Conservation (phyloP, 2,113 vertebrate genomes). For the Equus quagga region DNA sequence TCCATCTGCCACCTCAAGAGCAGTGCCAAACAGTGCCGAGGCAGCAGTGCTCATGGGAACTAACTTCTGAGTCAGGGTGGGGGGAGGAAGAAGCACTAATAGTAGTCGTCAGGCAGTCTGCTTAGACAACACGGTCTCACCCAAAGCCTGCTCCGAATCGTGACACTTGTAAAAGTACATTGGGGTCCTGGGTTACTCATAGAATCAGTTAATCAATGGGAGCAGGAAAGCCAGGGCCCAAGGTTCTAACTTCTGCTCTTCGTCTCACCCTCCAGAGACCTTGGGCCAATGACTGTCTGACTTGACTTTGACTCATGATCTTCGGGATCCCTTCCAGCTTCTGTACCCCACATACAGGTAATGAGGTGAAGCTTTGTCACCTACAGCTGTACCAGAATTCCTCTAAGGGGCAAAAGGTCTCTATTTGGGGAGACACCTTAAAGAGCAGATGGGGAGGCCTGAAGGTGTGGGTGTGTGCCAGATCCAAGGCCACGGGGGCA, state of each 20-base stretch:
- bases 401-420: background rate
- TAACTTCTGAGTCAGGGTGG: background rate
- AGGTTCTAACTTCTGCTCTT: background rate
- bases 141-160: background rate
- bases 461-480: background rate
- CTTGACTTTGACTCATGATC: background rate
- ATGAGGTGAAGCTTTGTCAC: background rate
- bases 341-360: background rate
- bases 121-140: background rate
- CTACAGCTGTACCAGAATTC: background rate
- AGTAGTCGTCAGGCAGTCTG: background rate
- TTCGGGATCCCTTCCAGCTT: background rate
- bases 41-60: no score
- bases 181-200: background rate
- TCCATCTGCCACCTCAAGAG: background rate
- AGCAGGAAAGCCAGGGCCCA: background rate
- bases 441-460: background rate
- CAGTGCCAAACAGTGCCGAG: accelerated
- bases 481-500: background rate
- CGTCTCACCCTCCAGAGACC: background rate
- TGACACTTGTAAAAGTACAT: background rate
- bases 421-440: background rate
- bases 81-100: background rate
- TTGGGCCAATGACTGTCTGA: background rate
- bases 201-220: background rate